Base-by-base conservation (phyloP, 1,140 invertebrate genomes). In the Telenomus remus region DNA sequence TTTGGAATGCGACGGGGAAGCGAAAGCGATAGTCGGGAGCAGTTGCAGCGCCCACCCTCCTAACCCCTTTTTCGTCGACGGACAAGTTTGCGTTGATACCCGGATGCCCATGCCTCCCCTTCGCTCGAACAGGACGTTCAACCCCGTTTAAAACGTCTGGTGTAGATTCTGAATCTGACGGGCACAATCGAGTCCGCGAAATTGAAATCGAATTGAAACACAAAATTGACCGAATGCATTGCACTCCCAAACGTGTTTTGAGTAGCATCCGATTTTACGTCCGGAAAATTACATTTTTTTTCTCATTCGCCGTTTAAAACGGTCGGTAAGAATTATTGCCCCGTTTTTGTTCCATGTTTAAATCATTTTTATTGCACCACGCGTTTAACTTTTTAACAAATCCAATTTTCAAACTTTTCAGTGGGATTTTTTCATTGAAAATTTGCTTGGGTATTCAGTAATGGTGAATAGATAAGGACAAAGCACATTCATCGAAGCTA, bases 181-280 rank as follows among this genome's bases (percentile, higher is more conserved):
- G 57, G 59, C 16, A 69, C 63, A 74, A 66, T 59, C 63, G 51
- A 66, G 56, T 66, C 42, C 51, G 47, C 56, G 12, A 57, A 75
- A 68, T 68, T 75, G 71, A 68, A 75, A 75, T 75, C 59, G 50
- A 74, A 66, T 74, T 53, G 56, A 66, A 74, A 61, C 56, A 66
- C 56, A 61, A 65, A 66, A 74, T 61, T 61, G 71, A 66, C 61
- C 63, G 60, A 66, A 64, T 54, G 69, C 54, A 54, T 54, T 35
- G 15, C 55, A 16, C 15, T 9, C 16, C 57, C 10, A 35, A 35
- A 11, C n/a, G 9, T 33, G 44, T 12, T 35, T 39, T 59, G 9
- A 13, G 47, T 33, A 3, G 19, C 16, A 1, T 33, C 14, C 19
- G 19, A 69, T 59, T 57, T 59, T 33, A 43, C 42, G 53, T 60